Conservation (phyloP, 1,140 invertebrate species). For the Diorhabda elongata region DNA sequence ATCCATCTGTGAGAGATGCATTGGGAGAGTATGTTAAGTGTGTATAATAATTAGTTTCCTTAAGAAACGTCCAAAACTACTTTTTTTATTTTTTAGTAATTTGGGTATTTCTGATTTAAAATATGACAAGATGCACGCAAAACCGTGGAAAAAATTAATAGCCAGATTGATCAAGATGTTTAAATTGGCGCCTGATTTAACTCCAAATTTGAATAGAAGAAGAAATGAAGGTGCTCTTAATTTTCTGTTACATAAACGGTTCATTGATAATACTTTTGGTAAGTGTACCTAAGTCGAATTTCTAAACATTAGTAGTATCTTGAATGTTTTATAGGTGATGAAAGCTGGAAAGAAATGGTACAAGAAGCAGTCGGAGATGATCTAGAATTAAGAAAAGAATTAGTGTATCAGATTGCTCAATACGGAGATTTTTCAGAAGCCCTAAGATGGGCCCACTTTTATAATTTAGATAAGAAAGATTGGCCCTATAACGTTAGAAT, state of each 20-base stretch:
- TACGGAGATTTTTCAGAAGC: slow-evolving; percentile 56
- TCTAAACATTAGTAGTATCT: no score
- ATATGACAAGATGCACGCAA: slow-evolving; percentile 54
- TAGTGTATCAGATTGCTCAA: slow-evolving; percentile 51
- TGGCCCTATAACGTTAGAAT: slow-evolving; percentile 55
- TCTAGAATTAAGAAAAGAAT: slow-evolving; percentile 52
- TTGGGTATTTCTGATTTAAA: slow-evolving; percentile 57
- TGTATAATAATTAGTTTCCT: slow-evolving; percentile 13
- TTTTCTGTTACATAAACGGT: slow-evolving; percentile 62
- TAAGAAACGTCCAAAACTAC: background rate
- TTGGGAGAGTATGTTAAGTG: slow-evolving; percentile 32
- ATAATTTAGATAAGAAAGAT: slow-evolving; percentile 53
- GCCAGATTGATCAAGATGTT: slow-evolving; percentile 58
- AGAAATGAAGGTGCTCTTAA: slow-evolving; percentile 61
- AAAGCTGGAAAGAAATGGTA: slow-evolving; percentile 65
- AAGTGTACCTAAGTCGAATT: slow-evolving; percentile 32
- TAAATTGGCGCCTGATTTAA: slow-evolving; percentile 56
- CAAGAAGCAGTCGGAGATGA: slow-evolving; percentile 59
- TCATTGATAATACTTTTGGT: slow-evolving; percentile 57
- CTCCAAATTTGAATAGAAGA: slow-evolving; percentile 61
- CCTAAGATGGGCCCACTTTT: slow-evolving; percentile 58
- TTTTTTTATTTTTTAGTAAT: slow-evolving; percentile 25
- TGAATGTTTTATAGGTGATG: slow-evolving; percentile 45
- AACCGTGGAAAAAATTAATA: slow-evolving; percentile 60
- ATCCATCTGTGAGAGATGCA: slow-evolving; percentile 29